Evolutionary conservation across 2,113 vertebrate species (phyloP).

Genomic region (Porphyrio hochstetteri): DNA sequence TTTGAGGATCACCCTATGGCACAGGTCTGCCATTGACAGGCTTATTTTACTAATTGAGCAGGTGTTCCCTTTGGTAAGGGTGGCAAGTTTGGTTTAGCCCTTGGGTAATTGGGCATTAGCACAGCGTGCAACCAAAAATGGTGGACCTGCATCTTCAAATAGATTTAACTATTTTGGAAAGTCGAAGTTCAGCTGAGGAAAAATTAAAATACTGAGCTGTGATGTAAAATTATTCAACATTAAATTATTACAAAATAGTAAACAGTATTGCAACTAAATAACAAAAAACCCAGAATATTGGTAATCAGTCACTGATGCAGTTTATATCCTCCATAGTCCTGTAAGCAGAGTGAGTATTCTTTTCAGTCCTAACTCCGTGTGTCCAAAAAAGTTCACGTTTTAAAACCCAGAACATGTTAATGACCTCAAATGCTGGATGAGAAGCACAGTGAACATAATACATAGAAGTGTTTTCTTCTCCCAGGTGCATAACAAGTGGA

Average conservation of each 20-base stretch:
- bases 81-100: background rate
- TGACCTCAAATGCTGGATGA: background rate
- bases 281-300: background rate
- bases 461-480: background rate
- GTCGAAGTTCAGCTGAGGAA: background rate
- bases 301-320: background rate
- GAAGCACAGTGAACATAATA: background rate
- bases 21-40: background rate
- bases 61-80: background rate
- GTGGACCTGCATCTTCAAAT: background rate
- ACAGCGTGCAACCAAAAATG: background rate
- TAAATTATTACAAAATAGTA: background rate
- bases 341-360: background rate
- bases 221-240: background rate
- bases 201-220: background rate
- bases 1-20: accelerated
- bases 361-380: background rate
- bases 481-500: background rate
- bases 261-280: background rate
- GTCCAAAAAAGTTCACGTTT: background rate
- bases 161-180: background rate
- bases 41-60: background rate
- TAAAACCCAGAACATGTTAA: background rate
- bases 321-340: background rate
- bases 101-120: background rate